Percentiles rank a stretch among this genome's conserved stretches.
Evolutionary conservation across 2,797 vertebrate species (phyloP).

Genomic region (Dallia pectoralis): DNA sequence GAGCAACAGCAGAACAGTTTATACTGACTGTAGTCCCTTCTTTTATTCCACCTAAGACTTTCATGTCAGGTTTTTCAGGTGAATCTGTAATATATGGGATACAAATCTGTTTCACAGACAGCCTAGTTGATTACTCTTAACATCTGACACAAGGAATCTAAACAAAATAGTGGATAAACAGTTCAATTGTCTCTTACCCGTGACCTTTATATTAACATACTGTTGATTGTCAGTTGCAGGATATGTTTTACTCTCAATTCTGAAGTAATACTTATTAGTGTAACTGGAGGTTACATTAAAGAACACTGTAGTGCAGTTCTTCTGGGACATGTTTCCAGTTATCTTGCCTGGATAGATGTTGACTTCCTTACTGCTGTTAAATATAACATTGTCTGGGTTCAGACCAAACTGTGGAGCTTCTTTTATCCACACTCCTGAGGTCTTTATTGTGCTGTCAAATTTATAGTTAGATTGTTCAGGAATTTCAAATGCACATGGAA

Average conservation of each 20-base stretch:
- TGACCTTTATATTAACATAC: slow-evolving; percentile 37
- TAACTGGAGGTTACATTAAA: slow-evolving; percentile 8
- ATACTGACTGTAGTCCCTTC: slow-evolving; percentile 38
- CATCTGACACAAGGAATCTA: not conserved
- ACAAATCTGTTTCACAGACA: not conserved
- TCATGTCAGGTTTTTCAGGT: slow-evolving; percentile 23
- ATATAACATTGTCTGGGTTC: not conserved
- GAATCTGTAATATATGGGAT: slow-evolving; percentile 33
- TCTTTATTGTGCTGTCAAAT: rapidly evolving
- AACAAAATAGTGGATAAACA: not conserved
- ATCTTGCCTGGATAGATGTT: slow-evolving; percentile 23
- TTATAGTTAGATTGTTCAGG: rapidly evolving
- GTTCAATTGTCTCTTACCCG: slow-evolving; percentile 39
- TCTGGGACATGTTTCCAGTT: slow-evolving; percentile 40
- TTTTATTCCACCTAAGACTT: slow-evolving; percentile 20
- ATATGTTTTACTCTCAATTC: not conserved
- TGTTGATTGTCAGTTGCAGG: not conserved
- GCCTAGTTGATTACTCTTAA: not conserved
- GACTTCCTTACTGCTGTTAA: slow-evolving; percentile 3
- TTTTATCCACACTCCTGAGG: slow-evolving; percentile 47
- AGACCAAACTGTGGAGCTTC: rapidly evolving
- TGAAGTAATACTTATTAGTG: slow-evolving; percentile 47
- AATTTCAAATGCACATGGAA: slow-evolving; percentile 53
- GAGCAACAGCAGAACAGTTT: slow-evolving; percentile 53
- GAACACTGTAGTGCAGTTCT: slow-evolving; percentile 60